Conservation (phyloP, 1,140 invertebrate genomes). For the Triops cancriformis region DNA sequence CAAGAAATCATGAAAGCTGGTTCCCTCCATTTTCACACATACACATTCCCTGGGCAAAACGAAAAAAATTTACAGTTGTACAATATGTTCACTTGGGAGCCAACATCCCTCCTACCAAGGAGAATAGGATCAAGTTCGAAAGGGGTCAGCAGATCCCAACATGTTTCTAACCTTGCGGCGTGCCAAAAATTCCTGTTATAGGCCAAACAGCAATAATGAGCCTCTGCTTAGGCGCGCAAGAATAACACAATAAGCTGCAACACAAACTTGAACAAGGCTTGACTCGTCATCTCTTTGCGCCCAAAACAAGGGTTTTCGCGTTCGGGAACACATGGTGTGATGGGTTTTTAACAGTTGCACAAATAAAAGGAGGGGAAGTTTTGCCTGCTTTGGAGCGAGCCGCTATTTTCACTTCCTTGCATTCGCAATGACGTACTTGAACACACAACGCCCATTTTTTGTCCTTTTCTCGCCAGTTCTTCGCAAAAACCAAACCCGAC, state of each 20-base stretch:
- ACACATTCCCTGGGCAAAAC: background rate
- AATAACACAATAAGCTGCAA: constrained; percentile 6
- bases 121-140: too few species aligned
- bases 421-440: background rate
- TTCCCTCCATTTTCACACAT: background rate
- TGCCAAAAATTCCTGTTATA: background rate
- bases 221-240: background rate
- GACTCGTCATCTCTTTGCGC: background rate
- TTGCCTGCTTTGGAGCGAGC: background rate
- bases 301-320: background rate
- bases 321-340: background rate
- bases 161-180: too few species aligned
- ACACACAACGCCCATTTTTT: background rate
- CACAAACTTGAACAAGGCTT: background rate
- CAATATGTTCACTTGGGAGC: background rate
- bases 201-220: background rate
- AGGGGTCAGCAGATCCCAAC: too few species aligned
- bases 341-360: background rate
- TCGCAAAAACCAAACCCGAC: too few species aligned
- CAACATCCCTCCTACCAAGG: background rate
- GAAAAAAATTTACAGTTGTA: background rate
- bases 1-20: background rate
- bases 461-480: too few species aligned
- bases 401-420: background rate
- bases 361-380: background rate